phyloP scores from a whole-genome alignment of 2,888 invertebrate genomes.

The Vannuccia rotundouncinata region DNA sequence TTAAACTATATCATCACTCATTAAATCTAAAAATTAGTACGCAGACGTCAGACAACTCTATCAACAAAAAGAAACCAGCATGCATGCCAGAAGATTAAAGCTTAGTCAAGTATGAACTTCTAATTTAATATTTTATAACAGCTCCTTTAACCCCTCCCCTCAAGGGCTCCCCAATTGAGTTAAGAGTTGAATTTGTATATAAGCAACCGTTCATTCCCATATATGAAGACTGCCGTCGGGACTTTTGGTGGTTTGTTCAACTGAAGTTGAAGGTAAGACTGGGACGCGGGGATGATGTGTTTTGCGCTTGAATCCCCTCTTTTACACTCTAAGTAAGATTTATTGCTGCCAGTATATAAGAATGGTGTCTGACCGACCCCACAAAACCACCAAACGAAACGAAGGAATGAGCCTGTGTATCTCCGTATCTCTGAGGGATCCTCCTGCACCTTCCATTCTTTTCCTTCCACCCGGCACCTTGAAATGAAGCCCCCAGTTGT shows the following conservation, averaged over 20 bases:
- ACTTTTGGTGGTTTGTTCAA: too few relatives aligned
- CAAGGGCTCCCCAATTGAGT: too few relatives aligned
- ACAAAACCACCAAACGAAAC: background rate
- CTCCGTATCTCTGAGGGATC: background rate
- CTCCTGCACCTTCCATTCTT: background rate
- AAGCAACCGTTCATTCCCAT: too few relatives aligned
- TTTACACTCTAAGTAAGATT: background rate
- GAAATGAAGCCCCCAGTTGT: background rate
- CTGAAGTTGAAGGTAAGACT: too few relatives aligned
- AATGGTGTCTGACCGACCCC: background rate
- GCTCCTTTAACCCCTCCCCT: background rate
- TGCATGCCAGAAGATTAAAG: background rate
- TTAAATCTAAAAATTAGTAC: background rate
- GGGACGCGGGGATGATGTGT: background rate
- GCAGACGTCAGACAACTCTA: too few relatives aligned
- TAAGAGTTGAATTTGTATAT: too few relatives aligned
- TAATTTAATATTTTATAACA: background rate
- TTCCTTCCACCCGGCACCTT: background rate
- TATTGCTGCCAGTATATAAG: background rate
- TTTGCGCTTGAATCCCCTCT: background rate
- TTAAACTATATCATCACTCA: background rate
- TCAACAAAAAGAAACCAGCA: background rate
- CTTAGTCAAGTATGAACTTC: background rate
- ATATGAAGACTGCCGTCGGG: too few relatives aligned
- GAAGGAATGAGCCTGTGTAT: background rate